phyloP scores from a whole-genome alignment of 2,113 vertebrate species.

The Epinephelus fuscoguttatus region DNA sequence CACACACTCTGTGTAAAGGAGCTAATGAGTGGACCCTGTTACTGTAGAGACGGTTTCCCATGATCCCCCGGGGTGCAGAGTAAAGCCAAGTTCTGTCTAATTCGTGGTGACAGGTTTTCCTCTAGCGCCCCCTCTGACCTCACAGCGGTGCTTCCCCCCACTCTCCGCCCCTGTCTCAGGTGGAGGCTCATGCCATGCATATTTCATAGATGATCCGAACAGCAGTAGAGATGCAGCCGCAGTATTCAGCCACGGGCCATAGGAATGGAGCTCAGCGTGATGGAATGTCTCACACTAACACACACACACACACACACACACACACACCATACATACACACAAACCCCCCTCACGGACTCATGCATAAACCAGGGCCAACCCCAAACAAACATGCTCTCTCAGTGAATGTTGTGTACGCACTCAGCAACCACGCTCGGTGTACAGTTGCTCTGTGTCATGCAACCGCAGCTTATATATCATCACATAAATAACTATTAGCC shows the following conservation, averaged over 20 bases:
- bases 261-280: constrained; percentile 11
- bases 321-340: constrained; percentile 16
- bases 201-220: constrained; percentile 72
- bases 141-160: neutral
- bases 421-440: constrained; percentile 19
- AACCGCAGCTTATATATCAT: constrained; percentile 25
- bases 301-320: constrained; percentile 13
- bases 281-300: constrained; percentile 41
- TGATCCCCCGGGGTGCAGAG: constrained; percentile 34
- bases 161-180: constrained; percentile 28
- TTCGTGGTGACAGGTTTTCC: constrained; percentile 55
- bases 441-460: constrained; percentile 14
- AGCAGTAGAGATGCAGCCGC: constrained; percentile 38
- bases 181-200: constrained; percentile 73
- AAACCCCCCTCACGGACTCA: constrained; percentile 15
- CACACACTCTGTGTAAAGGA: constrained; percentile 35
- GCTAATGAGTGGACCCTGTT: constrained; percentile 61
- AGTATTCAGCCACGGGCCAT: constrained; percentile 54
- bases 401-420: constrained; percentile 6
- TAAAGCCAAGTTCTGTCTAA: constrained; percentile 42
- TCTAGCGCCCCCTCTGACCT: constrained; percentile 60
- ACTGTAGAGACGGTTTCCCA: constrained; percentile 54
- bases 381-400: constrained; percentile 57
- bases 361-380: constrained; percentile 26
- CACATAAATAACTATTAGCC: constrained; percentile 61